Conservation (phyloP, 2,888 invertebrate species). For the Ceramica pisi region DNA sequence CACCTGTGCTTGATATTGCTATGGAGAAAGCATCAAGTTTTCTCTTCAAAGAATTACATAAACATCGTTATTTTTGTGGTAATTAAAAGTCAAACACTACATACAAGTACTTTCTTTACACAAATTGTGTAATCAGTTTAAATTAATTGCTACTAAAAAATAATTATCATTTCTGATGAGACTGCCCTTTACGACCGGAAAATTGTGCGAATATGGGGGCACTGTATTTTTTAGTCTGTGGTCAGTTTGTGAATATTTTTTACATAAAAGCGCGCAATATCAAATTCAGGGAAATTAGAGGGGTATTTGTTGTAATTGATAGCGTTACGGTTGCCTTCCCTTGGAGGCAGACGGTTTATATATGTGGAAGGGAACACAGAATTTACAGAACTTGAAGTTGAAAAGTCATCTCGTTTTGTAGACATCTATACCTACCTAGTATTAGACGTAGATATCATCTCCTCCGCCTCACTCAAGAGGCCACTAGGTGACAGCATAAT, state of each 20-base stretch:
- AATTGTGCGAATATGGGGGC: not conserved
- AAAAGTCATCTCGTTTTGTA: not conserved
- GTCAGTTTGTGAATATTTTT: no score
- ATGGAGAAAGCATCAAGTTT: constrained; percentile 43
- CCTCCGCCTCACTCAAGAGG: not conserved
- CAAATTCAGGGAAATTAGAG: no score
- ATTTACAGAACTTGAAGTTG: no score
- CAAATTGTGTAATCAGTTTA: constrained; percentile 17
- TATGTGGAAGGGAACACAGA: no score
- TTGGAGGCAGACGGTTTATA: no score
- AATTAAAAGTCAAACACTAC: constrained; percentile 24
- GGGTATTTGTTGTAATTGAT: no score
- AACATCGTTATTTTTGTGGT: constrained; percentile 18
- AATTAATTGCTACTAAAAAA: not conserved
- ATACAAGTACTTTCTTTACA: constrained; percentile 39
- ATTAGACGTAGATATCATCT: not conserved
- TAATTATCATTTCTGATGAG: not conserved
- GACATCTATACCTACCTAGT: no score
- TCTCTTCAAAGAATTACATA: constrained; percentile 39
- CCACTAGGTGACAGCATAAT: constrained; percentile 8
- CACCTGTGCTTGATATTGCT: constrained; percentile 1
- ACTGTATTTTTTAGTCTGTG: no score
- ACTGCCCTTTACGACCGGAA: not conserved
- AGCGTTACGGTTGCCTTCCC: no score
- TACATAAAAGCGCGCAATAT: no score